phyloP scores from a whole-genome alignment of 2,797 vertebrate genomes.

The Dendrocincla tyrannina region DNA sequence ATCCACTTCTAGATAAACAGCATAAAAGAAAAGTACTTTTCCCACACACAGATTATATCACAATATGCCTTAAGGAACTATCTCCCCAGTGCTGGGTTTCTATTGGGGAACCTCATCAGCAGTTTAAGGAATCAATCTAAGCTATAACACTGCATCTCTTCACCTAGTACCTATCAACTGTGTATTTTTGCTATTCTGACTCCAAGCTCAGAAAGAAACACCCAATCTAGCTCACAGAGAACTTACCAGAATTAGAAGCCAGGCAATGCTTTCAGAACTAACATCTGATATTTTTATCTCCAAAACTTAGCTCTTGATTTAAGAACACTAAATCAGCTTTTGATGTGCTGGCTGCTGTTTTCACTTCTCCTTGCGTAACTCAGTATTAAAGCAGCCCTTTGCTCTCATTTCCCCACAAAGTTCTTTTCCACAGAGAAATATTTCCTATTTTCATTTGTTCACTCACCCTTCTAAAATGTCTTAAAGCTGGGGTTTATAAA shows the following conservation, averaged over 20 bases:
- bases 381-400: background rate
- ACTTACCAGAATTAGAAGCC: background rate
- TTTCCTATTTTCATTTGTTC: background rate
- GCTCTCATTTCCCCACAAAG: background rate
- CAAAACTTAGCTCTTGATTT: background rate
- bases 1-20: background rate
- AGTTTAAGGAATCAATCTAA: background rate
- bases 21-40: background rate
- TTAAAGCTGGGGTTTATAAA: background rate
- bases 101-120: background rate
- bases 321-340: background rate
- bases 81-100: background rate
- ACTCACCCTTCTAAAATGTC: background rate
- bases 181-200: background rate
- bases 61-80: background rate
- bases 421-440: background rate
- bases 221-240: background rate
- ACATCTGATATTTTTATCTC: background rate
- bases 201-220: background rate
- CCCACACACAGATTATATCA: background rate
- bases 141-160: background rate
- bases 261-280: background rate
- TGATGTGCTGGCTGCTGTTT: background rate
- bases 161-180: background rate
- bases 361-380: background rate